Conservation (phyloP, 1,140 invertebrate species). For the Metopolophium dirhodum region DNA sequence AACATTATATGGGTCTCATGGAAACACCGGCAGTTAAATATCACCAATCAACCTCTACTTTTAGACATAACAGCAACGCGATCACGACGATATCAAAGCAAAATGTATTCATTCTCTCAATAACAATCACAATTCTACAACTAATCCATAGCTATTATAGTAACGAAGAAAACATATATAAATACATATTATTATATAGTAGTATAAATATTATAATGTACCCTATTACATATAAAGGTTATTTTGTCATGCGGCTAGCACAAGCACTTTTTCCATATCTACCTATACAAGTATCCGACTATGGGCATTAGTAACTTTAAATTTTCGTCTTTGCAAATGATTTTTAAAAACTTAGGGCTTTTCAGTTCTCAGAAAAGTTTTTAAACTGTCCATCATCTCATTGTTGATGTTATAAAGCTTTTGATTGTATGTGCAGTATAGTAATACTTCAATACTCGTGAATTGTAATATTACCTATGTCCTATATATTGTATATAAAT, state of each 20-base stretch:
- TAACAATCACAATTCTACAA: no score
- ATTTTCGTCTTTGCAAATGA: neutral
- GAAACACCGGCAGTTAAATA: no score
- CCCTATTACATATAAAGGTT: no score
- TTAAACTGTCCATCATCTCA: neutral
- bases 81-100: no score
- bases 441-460: neutral
- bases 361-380: neutral
- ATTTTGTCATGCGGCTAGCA: neutral
- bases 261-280: neutral
- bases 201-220: neutral
- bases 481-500: neutral
- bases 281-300: neutral
- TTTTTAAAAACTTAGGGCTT: neutral
- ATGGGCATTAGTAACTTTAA: neutral
- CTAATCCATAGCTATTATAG: no score
- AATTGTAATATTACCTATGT: no score
- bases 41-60: no score
- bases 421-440: neutral
- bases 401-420: neutral
- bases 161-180: no score
- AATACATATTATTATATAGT: neutral
- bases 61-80: no score
- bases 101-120: no score
- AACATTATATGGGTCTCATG: no score